Percentiles rank a stretch among this genome's conserved stretches.
phyloP scores from a whole-genome alignment of 2,888 invertebrate genomes.

The Caprella mutica region DNA sequence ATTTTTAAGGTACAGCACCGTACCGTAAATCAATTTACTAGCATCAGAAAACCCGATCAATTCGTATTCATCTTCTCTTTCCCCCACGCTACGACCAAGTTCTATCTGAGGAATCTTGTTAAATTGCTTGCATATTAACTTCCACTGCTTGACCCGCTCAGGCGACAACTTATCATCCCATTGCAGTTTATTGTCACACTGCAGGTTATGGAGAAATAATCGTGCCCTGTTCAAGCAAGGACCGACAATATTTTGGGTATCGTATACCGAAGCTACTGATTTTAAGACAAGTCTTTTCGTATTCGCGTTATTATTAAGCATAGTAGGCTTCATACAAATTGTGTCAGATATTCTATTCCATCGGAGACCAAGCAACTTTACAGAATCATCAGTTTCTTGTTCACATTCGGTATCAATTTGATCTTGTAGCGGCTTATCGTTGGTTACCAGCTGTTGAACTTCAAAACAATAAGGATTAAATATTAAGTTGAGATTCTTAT shows the following conservation, averaged over 20 bases:
- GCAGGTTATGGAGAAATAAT: not conserved
- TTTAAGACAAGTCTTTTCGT: not conserved
- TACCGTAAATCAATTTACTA: conserved; percentile 3
- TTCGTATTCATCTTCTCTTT: not conserved
- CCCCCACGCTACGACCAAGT: not conserved
- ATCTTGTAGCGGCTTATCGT: not conserved
- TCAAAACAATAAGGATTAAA: not conserved
- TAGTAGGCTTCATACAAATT: not conserved
- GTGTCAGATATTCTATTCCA: not conserved
- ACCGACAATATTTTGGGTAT: not conserved
- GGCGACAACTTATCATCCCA: not conserved
- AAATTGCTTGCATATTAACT: not conserved
- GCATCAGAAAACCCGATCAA: conserved; percentile 3
- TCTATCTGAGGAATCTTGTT: not conserved
- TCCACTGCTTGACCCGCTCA: not conserved
- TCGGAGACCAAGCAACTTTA: not conserved
- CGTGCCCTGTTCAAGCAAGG: not conserved
- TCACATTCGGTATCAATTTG: not conserved
- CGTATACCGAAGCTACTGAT: not conserved
- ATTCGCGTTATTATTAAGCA: not conserved
- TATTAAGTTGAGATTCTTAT: not conserved
- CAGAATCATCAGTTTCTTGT: not conserved
- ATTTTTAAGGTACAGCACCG: not conserved
- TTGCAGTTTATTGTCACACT: not conserved
- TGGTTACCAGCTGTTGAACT: not conserved